Conservation (phyloP, 2,797 vertebrate species). For the Gymnothorax javanicus region DNA sequence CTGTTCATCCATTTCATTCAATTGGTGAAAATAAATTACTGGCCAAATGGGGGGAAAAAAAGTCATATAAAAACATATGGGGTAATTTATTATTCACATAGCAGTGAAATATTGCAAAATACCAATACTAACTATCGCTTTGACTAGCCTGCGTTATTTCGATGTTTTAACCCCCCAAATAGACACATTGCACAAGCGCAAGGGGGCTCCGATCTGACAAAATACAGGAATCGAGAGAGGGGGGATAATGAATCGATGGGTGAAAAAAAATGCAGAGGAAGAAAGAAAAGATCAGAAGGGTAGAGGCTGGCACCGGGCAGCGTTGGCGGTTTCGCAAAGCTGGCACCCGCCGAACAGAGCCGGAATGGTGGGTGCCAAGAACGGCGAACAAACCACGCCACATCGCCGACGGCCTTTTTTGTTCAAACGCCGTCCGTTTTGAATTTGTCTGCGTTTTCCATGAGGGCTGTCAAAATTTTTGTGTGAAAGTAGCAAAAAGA, state of each 20-base stretch:
- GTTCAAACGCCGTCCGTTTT: background rate
- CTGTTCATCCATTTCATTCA: background rate
- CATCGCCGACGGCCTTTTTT: constrained; percentile 37
- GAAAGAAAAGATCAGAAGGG: constrained; percentile 68
- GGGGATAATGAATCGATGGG: constrained; percentile 58
- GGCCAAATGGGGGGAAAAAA: background rate
- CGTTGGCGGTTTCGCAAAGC: constrained; percentile 65
- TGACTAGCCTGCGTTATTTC: no score
- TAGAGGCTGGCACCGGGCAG: constrained; percentile 67
- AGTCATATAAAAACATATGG: background rate
- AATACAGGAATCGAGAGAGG: constrained; percentile 70
- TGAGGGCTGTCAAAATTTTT: background rate
- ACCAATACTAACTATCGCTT: background rate
- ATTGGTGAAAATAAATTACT: background rate
- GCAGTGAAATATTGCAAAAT: background rate
- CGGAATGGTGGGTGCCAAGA: constrained; percentile 68
- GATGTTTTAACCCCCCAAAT: background rate
- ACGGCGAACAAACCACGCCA: constrained; percentile 62
- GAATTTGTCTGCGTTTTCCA: background rate
- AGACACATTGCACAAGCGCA: constrained; percentile 50
- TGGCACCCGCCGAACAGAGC: constrained; percentile 73
- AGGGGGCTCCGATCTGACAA: constrained; percentile 67
- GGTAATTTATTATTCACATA: background rate
- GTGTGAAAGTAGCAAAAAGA: background rate
- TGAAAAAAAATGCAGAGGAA: constrained; percentile 64